Base-by-base conservation (phyloP, 2,888 invertebrate species). In the Acrobasis suavella region DNA sequence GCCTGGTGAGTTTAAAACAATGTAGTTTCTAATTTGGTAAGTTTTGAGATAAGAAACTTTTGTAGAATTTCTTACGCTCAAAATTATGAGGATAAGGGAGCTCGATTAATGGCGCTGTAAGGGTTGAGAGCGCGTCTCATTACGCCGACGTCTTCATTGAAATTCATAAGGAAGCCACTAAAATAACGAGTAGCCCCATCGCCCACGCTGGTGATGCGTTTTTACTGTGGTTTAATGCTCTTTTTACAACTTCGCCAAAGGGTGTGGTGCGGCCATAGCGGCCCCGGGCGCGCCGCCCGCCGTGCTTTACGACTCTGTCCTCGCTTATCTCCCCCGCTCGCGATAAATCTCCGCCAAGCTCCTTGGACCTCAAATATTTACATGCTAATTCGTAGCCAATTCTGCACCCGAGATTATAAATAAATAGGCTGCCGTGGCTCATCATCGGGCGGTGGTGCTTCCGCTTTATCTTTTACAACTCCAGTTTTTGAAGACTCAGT, bases 331-430 rank as follows among this genome's bases (percentile, higher is more conserved):
- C 74, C 64, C 74, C 83, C 85, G 74, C 85, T 89, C 81, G 80
- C 82, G 91, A 91, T 92, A 91, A 91, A 91, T 92, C 92, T 89
- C 84, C 78, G 78, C 86, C 83, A 83, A 82, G 77, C 85, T 88
- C 84, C 87, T 85, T 85, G 89, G 90, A 91, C 91, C 83, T 92
- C 87, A 90, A 92, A 91, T 92, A 92, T 92, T 92, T 89, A 92
- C 89, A 92, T 91, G 90, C 86, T 92, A 91, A 91, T 92, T 91
- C 90, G 85, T 89, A 88, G 89, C 82, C 88, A 87, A 89, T 91
- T 87, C 85, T 81, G 87, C 86, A 85, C 85, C 87, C 86, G 87
- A 91, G 91, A 91, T 91, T 91, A 91, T 91, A 89, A 90, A 90
- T 90, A 91, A 91, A 89, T 87, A 84, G 87, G 78, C 80, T 76